phyloP scores from a whole-genome alignment of 2,113 vertebrate genomes.

The Nipponia nippon region DNA sequence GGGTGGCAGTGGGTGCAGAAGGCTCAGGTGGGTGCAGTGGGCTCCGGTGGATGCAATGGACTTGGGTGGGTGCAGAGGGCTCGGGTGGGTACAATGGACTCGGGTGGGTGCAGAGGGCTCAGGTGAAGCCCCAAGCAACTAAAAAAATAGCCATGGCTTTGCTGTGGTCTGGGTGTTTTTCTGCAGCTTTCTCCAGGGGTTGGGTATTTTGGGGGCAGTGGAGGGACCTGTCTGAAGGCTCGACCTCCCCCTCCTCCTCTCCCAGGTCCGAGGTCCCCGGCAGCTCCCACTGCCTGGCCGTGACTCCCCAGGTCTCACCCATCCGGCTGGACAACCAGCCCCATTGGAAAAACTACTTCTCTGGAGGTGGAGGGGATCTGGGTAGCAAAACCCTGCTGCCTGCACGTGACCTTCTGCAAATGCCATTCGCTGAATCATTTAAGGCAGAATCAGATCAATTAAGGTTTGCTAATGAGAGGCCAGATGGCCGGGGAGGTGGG shows the following conservation, averaged over 20 bases:
- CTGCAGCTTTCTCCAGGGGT: neutral
- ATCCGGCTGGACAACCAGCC: neutral
- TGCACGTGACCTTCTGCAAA: neutral
- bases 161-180: neutral
- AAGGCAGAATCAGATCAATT: constrained; percentile 47
- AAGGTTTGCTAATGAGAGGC: constrained; percentile 49
- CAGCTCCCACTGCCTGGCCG: accelerated
- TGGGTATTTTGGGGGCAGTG: accelerated
- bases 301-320: neutral
- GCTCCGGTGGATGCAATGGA: neutral
- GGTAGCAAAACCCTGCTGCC: neutral
- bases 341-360: neutral
- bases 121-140: neutral
- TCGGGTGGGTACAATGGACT: too few relatives aligned
- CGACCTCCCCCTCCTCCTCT: neutral
- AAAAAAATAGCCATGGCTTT: neutral
- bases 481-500: neutral
- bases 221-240: neutral
- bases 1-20: neutral
- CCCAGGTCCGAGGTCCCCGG: neutral
- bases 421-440: constrained; percentile 8
- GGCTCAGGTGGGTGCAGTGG: neutral
- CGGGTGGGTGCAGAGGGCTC: neutral
- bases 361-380: neutral
- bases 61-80: neutral